phyloP scores from a whole-genome alignment of 2,888 invertebrate genomes.

The Galeopsomyia nigrocyanea region DNA sequence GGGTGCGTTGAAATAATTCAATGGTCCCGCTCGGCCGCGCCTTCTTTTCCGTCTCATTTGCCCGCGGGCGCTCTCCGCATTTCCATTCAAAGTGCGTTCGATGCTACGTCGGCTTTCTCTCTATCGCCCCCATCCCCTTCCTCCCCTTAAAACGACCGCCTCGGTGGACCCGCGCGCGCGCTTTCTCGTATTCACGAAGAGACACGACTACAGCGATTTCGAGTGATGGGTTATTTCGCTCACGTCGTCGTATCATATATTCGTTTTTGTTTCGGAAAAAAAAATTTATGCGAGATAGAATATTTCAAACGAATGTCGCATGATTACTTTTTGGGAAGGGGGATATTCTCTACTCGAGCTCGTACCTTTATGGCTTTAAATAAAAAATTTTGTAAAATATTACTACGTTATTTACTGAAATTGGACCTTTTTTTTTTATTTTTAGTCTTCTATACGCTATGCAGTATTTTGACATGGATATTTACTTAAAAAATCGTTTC shows the following conservation, averaged over 20 bases:
- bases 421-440: too few species aligned
- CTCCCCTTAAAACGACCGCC: neutral
- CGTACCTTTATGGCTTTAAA: too few species aligned
- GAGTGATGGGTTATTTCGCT: neutral
- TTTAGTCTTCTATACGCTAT: too few species aligned
- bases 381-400: too few species aligned
- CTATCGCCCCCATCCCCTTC: too few species aligned
- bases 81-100: slow-evolving; percentile 27
- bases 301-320: too few species aligned
- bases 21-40: neutral
- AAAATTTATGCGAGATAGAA: neutral
- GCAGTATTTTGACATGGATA: too few species aligned
- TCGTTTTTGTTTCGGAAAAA: neutral
- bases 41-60: slow-evolving; percentile 31
- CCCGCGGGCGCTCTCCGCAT: neutral
- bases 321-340: too few species aligned
- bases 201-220: neutral
- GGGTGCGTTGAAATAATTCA: slow-evolving; percentile 15
- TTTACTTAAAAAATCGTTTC: too few species aligned
- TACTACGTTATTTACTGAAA: too few species aligned
- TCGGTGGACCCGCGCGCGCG: slow-evolving; percentile 1
- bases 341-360: too few species aligned
- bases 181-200: neutral
- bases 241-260: neutral
- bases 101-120: too few species aligned